Evolutionary conservation across 2,888 invertebrate species (phyloP).

Genomic region (Barypeithes pellucidus): DNA sequence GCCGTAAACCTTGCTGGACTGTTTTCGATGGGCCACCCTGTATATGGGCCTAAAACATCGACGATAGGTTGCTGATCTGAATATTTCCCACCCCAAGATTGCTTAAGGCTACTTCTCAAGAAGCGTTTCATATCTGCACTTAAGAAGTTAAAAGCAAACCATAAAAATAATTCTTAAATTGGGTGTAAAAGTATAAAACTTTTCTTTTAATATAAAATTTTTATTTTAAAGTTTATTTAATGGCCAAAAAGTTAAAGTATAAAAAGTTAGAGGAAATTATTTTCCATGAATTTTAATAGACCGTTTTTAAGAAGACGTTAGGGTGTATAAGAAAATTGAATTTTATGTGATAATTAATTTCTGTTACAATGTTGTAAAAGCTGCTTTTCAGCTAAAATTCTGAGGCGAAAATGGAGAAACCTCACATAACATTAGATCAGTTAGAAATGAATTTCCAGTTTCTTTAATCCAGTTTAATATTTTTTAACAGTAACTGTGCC

Average conservation of each 20-base stretch:
- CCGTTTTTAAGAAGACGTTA: slow-evolving; percentile 30
- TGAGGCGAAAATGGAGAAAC: background rate
- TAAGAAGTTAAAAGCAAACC: background rate
- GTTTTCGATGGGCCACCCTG: too few relatives aligned
- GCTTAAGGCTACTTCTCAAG: too few relatives aligned
- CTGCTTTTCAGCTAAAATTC: background rate
- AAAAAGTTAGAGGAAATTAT: slow-evolving; percentile 42
- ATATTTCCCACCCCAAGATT: too few relatives aligned
- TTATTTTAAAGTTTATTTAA: slow-evolving; percentile 45
- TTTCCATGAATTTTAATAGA: slow-evolving; percentile 44
- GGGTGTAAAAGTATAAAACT: slow-evolving; percentile 29
- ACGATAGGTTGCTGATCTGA: too few relatives aligned
- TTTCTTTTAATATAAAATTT: slow-evolving; percentile 35
- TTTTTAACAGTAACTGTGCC: too few relatives aligned
- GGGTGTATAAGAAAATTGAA: background rate
- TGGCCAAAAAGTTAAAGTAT: slow-evolving; percentile 28
- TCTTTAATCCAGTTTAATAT: too few relatives aligned
- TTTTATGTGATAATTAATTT: slow-evolving; percentile 19
- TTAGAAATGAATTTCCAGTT: background rate
- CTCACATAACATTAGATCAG: background rate
- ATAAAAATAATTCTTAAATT: slow-evolving; percentile 4
- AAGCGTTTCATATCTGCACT: background rate
- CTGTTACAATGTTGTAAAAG: slow-evolving; percentile 3
- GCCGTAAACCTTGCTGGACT: too few relatives aligned
- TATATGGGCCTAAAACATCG: too few relatives aligned